phyloP scores from a whole-genome alignment of 2,113 vertebrate species.

The Platycercus adscitus region DNA sequence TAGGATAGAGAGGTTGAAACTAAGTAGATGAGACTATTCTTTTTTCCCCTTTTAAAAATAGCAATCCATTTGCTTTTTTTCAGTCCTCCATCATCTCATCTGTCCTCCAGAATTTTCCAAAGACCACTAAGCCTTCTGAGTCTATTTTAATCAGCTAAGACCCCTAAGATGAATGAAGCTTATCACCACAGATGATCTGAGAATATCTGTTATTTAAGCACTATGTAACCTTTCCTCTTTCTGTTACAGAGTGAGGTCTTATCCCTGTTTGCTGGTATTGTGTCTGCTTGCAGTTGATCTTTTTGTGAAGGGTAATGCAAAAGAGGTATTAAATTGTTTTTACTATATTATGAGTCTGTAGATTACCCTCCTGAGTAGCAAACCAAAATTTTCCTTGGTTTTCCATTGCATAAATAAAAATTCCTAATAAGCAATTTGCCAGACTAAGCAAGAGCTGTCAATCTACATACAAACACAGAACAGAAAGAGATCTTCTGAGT shows the following conservation, averaged over 20 bases:
- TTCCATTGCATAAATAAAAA: not conserved
- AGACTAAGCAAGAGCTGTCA: not conserved
- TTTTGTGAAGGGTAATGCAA: not conserved
- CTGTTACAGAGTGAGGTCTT: not conserved
- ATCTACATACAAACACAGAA: not conserved
- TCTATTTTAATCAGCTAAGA: conserved; percentile 17
- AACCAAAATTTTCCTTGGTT: not conserved
- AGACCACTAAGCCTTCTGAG: not conserved
- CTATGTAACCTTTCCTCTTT: conserved; percentile 15
- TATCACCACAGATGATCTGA: conserved; percentile 32
- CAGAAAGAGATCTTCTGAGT: not conserved
- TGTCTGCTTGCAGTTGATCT: not conserved
- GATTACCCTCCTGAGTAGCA: not conserved
- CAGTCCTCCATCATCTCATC: not conserved
- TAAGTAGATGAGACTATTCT: not conserved
- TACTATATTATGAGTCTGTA: not conserved
- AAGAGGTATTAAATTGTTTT: not conserved
- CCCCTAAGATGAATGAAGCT: conserved; percentile 2
- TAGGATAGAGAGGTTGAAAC: not conserved
- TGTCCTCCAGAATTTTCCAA: conserved; percentile 33
- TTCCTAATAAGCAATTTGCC: not conserved
- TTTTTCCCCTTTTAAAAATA: not conserved
- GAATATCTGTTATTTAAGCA: conserved; percentile 19
- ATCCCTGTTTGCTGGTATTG: not conserved
- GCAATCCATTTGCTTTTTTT: conserved; percentile 1